Base-by-base conservation (phyloP, 2,797 vertebrate genomes). In the Cryptoblepharus egeriae region DNA sequence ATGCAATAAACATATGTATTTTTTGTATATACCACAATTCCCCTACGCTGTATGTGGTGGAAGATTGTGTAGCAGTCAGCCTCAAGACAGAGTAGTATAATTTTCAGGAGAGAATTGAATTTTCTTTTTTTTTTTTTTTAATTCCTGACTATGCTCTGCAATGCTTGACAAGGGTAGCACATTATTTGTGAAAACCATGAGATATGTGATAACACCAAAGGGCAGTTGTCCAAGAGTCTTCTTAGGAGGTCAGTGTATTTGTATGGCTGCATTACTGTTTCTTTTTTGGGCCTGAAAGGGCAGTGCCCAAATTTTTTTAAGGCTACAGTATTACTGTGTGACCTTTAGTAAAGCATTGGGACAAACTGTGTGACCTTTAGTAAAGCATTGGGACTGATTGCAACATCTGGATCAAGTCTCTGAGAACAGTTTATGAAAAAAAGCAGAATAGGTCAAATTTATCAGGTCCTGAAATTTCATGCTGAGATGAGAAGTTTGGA, bases 1-100 rank as follows among this genome's bases (percentile, higher is more conserved):
- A 0, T 39, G 8, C 30, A 26, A n/a, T 0, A 67, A 26, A 5
- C 80, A 81, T 60, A 15, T 58, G 57, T 58, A 9, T 58, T 5
- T 22, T 37, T 58, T 77, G n/a, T 12, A 30, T 79, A 4, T 75
- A 57, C 79, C 64, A 42, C 30, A 11, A 0, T 61, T 79, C 83
- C 35, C 65, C 20, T 71, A 72, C 52, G 45, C 83, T 39, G 20
- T 0, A 73, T 35, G 42, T 42, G 30, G 77, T 78, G 68, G 8
- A 85, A n/a, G 32, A 18, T 26, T 24, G 24, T 79, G 61, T 74
- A 52, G 16, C 26, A 64, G 30, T 75, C 39, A 32, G 32, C 26
- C 15, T 60, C 57, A 83, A 86, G 52, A 35, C 45, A 58, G 65
- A 35, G 1, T 63, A 73, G 74, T 68, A 72, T 45, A n/a, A 61